These are phyloP conservation scores for Marisa cornuarietis DNA, from an alignment of 1,140 invertebrate genomes.

Conservation along the genomic window DNA sequence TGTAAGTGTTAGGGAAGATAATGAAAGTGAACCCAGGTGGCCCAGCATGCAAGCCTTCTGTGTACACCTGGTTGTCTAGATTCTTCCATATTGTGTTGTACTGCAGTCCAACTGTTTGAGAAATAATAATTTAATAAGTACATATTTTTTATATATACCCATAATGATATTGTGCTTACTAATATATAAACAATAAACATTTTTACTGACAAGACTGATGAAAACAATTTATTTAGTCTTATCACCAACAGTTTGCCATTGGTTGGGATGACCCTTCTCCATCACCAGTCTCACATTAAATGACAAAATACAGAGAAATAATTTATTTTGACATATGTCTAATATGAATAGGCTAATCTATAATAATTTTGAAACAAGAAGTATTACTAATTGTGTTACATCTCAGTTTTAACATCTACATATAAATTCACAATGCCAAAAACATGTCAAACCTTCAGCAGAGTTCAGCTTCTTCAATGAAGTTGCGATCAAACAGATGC, in stretches of 20 bases:
- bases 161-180: no score
- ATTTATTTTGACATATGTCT: no score
- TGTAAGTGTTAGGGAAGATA: constrained; percentile 60
- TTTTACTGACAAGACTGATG: not conserved
- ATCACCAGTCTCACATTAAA: no score
- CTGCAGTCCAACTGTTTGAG: constrained; percentile 52
- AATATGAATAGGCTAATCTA: no score
- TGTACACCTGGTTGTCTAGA: constrained; percentile 37
- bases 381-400: no score
- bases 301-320: no score
- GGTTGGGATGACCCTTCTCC: no score
- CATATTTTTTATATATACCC: no score
- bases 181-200: not conserved
- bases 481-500: constrained; percentile 43
- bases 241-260: no score
- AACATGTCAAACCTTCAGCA: constrained; percentile 48
- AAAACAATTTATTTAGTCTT: not conserved
- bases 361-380: no score
- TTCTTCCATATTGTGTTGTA: constrained; percentile 58
- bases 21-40: constrained; percentile 61
- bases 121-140: not conserved
- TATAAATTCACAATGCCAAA: not conserved
- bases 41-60: constrained; percentile 56
- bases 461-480: constrained; percentile 58
- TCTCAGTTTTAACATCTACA: not conserved